Evolutionary conservation across 2,113 vertebrate species (phyloP).

Genomic region (Acanthochromis polyacanthus): DNA sequence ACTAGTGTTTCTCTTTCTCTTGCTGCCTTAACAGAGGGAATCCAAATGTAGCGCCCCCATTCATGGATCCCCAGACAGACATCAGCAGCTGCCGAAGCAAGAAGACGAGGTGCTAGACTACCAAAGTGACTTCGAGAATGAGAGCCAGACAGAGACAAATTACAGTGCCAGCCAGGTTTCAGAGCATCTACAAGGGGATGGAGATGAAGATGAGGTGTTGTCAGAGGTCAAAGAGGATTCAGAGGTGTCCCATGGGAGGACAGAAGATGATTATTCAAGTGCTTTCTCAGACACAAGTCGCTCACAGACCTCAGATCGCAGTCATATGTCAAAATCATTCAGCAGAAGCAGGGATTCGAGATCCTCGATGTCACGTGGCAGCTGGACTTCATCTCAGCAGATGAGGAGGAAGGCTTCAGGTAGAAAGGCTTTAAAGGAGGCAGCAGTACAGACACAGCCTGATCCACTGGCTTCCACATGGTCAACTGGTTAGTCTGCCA

Average conservation of each 20-base stretch:
- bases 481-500: slow-evolving; percentile 81
- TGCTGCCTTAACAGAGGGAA: slow-evolving; percentile 26
- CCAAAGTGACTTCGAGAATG: slow-evolving; percentile 84
- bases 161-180: slow-evolving; percentile 79
- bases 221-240: slow-evolving; percentile 36
- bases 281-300: slow-evolving; percentile 31
- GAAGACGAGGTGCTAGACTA: slow-evolving; percentile 52
- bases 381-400: neutral
- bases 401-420: neutral
- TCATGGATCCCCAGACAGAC: neutral
- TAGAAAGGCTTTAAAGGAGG: slow-evolving; percentile 77
- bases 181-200: slow-evolving; percentile 74
- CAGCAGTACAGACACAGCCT: slow-evolving; percentile 84
- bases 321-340: neutral
- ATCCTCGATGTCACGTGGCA: slow-evolving; percentile 17
- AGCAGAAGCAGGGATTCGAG: slow-evolving; percentile 21
- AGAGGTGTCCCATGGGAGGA: neutral
- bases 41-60: neutral
- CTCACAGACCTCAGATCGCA: slow-evolving; percentile 37
- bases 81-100: neutral
- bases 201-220: slow-evolving; percentile 23
- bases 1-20: slow-evolving; percentile 10
- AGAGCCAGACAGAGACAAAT: slow-evolving; percentile 59
- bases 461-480: slow-evolving; percentile 58
- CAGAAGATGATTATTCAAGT: slow-evolving; percentile 31